Conservation (phyloP, 2,888 invertebrate species). For the Leptopilina syphax region DNA sequence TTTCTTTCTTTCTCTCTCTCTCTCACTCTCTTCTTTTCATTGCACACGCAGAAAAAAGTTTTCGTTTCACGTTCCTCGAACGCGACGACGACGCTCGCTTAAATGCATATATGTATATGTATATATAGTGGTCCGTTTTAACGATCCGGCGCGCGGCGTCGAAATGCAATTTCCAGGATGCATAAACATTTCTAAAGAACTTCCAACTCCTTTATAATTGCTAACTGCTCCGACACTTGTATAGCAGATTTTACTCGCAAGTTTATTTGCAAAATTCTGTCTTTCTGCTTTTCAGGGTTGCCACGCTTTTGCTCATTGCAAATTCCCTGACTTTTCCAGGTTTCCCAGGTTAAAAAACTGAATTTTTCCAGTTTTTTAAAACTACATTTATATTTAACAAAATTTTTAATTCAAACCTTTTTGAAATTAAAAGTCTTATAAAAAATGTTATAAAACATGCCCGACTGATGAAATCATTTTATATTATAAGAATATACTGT, state of each 20-base stretch:
- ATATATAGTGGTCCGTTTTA: slow-evolving; percentile 52
- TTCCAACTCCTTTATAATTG: slow-evolving; percentile 36
- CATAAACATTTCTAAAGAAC: slow-evolving; percentile 42
- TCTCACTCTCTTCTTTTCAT: background rate
- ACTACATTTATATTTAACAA: too few species aligned
- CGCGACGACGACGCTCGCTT: slow-evolving; percentile 53
- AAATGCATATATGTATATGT: slow-evolving; percentile 51
- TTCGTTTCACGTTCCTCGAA: slow-evolving; percentile 54
- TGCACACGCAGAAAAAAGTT: slow-evolving; percentile 46
- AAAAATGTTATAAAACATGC: too few species aligned
- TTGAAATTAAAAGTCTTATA: too few species aligned
- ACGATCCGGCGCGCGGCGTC: slow-evolving; percentile 51
- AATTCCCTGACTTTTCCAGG: too few species aligned
- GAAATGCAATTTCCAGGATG: slow-evolving; percentile 42
- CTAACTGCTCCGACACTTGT: slow-evolving; percentile 39
- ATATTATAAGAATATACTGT: too few species aligned
- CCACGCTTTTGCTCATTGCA: too few species aligned
- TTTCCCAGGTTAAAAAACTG: too few species aligned
- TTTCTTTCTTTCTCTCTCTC: background rate
- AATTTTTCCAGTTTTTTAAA: too few species aligned
- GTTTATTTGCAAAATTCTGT: slow-evolving; percentile 19
- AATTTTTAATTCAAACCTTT: too few species aligned
- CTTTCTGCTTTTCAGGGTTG: background rate
- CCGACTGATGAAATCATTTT: too few species aligned
- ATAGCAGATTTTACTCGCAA: slow-evolving; percentile 27